These are phyloP conservation scores for Marasmarcha lunaedactyla DNA, from an alignment of 2,888 invertebrate genomes.

Conservation along the genomic window DNA sequence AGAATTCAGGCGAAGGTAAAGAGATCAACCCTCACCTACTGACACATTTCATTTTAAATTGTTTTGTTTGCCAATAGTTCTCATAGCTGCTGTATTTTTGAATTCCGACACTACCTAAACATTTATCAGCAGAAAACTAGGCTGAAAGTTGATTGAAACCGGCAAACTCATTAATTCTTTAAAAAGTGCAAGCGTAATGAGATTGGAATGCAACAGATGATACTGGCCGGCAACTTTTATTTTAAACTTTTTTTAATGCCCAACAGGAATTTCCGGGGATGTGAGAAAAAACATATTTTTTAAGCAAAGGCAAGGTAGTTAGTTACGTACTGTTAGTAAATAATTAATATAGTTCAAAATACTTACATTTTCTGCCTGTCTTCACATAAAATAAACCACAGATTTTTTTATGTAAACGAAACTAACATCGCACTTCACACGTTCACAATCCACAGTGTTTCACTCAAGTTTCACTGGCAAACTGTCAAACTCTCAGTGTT, in stretches of 20 bases:
- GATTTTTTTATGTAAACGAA: no score
- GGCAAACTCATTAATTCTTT: constrained; percentile 36
- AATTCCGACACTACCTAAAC: no score
- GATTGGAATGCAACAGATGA: constrained; percentile 54
- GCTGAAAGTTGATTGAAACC: no score
- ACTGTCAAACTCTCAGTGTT: constrained; percentile 34
- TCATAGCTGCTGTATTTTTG: no score
- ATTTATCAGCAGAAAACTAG: no score
- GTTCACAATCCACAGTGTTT: constrained; percentile 56
- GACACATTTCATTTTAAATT: constrained; percentile 43
- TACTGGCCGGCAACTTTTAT: constrained; percentile 43
- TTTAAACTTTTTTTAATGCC: constrained; percentile 39
- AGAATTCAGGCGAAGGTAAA: constrained; percentile 51
- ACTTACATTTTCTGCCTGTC: constrained; percentile 14
- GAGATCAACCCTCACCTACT: constrained; percentile 60
- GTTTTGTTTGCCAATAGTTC: constrained; percentile 38
- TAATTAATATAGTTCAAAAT: constrained; percentile 7
- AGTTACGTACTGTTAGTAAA: no score
- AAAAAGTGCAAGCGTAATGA: constrained; percentile 43
- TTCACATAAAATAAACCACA: constrained; percentile 59
- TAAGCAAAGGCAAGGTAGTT: no score
- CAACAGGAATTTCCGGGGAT: constrained; percentile 47
- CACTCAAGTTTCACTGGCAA: constrained; percentile 49
- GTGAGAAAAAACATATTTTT: not conserved
- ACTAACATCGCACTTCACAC: constrained; percentile 42